Evolutionary conservation across 2,113 vertebrate genomes (phyloP).

Genomic region (Oncorhynchus mykiss): DNA sequence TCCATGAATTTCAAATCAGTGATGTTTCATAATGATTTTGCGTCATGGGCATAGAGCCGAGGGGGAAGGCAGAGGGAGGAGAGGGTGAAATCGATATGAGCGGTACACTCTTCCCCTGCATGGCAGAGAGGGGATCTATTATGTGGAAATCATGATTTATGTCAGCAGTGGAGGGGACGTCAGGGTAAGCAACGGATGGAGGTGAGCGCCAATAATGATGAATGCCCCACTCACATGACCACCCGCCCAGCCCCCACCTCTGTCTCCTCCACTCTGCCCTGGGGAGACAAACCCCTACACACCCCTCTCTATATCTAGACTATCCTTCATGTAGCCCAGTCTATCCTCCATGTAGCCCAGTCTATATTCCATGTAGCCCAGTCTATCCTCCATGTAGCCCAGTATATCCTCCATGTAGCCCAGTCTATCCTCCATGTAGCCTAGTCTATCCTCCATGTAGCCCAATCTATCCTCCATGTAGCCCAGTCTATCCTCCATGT

Average conservation of each 20-base stretch:
- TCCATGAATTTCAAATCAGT: conserved; percentile 86
- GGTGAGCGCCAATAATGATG: conserved; percentile 94
- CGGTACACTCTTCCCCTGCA: conserved; percentile 84
- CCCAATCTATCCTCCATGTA: no score
- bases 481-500: no score
- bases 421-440: no score
- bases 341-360: no score
- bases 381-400: no score
- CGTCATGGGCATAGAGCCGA: conserved; percentile 61
- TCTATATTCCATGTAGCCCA: no score
- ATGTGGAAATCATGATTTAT: conserved; percentile 98
- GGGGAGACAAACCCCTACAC: conserved; percentile 29
- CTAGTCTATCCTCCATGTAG: no score
- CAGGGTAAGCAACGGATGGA: conserved; percentile 81
- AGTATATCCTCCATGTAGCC: no score
- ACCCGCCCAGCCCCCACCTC: conserved; percentile 24
- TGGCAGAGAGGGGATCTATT: conserved; percentile 89
- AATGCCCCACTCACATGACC: conserved; percentile 68
- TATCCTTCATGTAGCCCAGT: no score
- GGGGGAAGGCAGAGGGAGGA: conserved; percentile 29
- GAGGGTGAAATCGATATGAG: conserved; percentile 81
- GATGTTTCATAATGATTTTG: conserved; percentile 92
- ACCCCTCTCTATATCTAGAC: not conserved
- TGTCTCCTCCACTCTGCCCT: conserved; percentile 14
- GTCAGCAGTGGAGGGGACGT: conserved; percentile 82